A percentile compares a stretch with the other conserved stretches of the same genome.
phyloP scores from a whole-genome alignment of 2,888 invertebrate species.

The Blastobasis adustella region DNA sequence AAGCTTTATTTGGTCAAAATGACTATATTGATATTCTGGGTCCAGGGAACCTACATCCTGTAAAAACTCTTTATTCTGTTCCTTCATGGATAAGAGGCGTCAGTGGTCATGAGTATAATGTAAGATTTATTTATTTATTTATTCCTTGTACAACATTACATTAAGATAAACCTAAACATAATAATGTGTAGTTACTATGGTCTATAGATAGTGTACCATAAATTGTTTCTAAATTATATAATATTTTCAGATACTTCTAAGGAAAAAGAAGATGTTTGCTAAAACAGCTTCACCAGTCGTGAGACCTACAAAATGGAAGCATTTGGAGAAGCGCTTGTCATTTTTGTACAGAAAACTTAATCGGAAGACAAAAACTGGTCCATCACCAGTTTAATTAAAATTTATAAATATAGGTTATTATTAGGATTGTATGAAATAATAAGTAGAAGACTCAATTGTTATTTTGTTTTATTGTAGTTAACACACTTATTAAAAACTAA shows the following conservation, averaged over 20 bases:
- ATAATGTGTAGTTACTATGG: no score
- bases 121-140: no score
- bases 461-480: no score
- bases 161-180: no score
- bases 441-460: no score
- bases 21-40: constrained; percentile 98
- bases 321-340: constrained; percentile 81
- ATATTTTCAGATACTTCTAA: constrained; percentile 68
- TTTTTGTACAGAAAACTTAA: constrained; percentile 87
- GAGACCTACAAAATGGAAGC: constrained; percentile 86
- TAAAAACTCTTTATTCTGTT: constrained; percentile 87
- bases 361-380: constrained; percentile 84
- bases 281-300: constrained; percentile 73
- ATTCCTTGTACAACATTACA: no score
- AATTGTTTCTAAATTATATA: neutral
- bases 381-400: constrained; percentile 39
- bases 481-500: no score
- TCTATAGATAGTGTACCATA: no score
- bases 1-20: constrained; percentile 94
- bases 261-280: constrained; percentile 81
- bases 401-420: neutral
- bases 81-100: constrained; percentile 94
- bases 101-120: constrained; percentile 86
- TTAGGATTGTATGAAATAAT: no score
- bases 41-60: constrained; percentile 86